phyloP scores from a whole-genome alignment of 2,113 vertebrate species.

The Oryzias celebensis region DNA sequence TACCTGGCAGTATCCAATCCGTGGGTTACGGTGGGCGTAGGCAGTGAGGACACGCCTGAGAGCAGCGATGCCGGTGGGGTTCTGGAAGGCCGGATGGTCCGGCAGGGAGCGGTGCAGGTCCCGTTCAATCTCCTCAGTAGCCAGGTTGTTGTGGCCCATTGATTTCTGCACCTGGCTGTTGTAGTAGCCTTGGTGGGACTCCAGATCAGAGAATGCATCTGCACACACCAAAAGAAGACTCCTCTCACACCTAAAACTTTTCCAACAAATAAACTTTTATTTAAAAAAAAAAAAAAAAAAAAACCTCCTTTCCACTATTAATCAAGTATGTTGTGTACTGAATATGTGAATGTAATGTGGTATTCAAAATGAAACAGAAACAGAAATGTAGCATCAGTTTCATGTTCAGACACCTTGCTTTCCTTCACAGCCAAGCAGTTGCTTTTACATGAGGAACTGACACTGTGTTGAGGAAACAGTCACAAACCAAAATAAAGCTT shows the following conservation, averaged over 20 bases:
- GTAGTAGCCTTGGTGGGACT: constrained; percentile 85
- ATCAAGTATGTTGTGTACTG: too few species aligned
- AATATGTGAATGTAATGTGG: too few species aligned
- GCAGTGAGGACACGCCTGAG: constrained; percentile 91
- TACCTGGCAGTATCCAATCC: constrained; percentile 95
- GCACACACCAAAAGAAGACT: not conserved
- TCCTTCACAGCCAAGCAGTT: not conserved
- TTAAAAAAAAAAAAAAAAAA: too few species aligned
- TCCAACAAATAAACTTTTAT: too few species aligned
- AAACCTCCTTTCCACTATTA: too few species aligned
- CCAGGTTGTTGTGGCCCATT: constrained; percentile 85
- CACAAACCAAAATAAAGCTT: constrained; percentile 9
- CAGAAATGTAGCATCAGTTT: not conserved
- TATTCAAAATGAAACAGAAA: not conserved
- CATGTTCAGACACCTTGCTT: not conserved
- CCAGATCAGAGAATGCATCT: constrained; percentile 85
- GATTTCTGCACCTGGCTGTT: constrained; percentile 83
- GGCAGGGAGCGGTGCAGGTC: constrained; percentile 95
- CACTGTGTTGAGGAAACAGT: constrained; percentile 12
- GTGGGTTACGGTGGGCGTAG: constrained; percentile 93
- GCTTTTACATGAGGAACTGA: constrained; percentile 21
- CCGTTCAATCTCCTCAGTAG: constrained; percentile 92
- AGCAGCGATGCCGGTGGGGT: constrained; percentile 87
- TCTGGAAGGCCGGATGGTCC: constrained; percentile 95
- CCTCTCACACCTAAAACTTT: too few species aligned